These are phyloP conservation scores for western clawed frog (Xenopus tropicalis) DNA, from an alignment of 2,113 vertebrate species.

Conservation along the genomic window UCB_Xtro_10.0 CM004447.2:37459501-37460000, in stretches of 20 bases:
- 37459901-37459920: slow-evolving; percentile 1
- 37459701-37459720: slow-evolving; percentile 14
- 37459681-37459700: slow-evolving; percentile 13
- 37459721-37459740: slow-evolving; percentile 31
- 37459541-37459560: no score
- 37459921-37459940: background rate
- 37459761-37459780: slow-evolving; percentile 15
- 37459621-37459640: background rate
- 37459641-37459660: background rate
- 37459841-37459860: background rate
- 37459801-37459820: background rate
- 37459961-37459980: no score
- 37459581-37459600: no score
- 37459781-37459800: background rate
- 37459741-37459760: slow-evolving; percentile 20
- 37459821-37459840: slow-evolving; percentile 4
- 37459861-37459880: background rate
- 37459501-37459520: no score
- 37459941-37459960: no score
- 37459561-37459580: no score
- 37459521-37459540: no score
- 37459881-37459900: background rate
- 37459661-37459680: background rate
- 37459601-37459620: no score
- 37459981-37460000: no score